phyloP scores from a whole-genome alignment of 2,113 vertebrate genomes.

The Eolophus roseicapilla region DNA sequence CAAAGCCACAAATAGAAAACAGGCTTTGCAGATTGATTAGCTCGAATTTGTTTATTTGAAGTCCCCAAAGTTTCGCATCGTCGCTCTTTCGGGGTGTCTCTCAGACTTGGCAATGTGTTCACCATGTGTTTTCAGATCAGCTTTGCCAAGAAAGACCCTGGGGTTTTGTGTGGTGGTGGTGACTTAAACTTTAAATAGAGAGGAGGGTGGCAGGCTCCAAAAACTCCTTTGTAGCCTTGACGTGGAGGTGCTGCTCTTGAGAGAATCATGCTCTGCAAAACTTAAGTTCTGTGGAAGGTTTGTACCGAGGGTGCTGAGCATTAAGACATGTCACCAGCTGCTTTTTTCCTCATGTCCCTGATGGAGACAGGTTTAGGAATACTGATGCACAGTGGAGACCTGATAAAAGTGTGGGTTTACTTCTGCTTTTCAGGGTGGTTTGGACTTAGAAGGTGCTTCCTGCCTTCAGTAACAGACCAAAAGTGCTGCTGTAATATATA shows the following conservation, averaged over 20 bases:
- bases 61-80: conserved; percentile 2
- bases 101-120: conserved; percentile 3
- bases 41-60: conserved; percentile 57
- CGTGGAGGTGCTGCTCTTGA: not conserved
- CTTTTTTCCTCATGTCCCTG: not conserved
- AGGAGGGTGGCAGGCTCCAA: not conserved
- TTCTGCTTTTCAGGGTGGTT: not conserved
- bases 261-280: not conserved
- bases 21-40: conserved; percentile 45
- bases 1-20: conserved; percentile 59
- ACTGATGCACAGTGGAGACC: not conserved
- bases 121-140: not conserved
- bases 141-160: not conserved
- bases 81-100: conserved; percentile 2
- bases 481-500: not conserved
- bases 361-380: not conserved
- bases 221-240: not conserved
- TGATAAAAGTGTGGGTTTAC: not conserved
- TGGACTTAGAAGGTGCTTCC: not conserved
- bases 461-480: not conserved
- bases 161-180: not conserved
- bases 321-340: not conserved
- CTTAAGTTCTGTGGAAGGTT: fast-evolving
- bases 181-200: not conserved
- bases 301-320: not conserved